A percentile compares a stretch with the other conserved stretches of the same genome.
phyloP scores from a whole-genome alignment of 2,113 vertebrate genomes.

The Solenodon paradoxus region DNA sequence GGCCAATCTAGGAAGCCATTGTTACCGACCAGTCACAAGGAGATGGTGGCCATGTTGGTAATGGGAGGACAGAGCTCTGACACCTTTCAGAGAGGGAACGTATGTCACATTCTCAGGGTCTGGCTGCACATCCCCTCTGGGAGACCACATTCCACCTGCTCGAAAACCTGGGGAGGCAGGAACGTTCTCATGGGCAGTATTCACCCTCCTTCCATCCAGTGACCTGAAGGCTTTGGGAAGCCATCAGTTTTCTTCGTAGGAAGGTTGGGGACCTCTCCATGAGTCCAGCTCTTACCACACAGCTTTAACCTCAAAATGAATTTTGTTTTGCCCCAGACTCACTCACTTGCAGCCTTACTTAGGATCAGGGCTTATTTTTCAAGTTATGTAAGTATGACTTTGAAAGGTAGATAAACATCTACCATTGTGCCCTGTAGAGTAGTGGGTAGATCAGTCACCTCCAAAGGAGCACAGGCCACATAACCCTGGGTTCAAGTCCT shows the following conservation, averaged over 20 bases:
- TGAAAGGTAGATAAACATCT: not conserved
- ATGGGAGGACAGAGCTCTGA: not conserved
- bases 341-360: not conserved
- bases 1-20: no score
- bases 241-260: not conserved
- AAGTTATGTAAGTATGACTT: not conserved
- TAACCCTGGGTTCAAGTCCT: no score
- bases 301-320: no score
- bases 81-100: not conserved
- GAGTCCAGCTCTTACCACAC: not conserved
- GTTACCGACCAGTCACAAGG: not conserved
- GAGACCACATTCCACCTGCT: not conserved
- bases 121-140: not conserved
- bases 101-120: not conserved
- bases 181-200: not conserved
- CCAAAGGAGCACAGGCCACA: no score
- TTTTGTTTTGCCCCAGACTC: not conserved
- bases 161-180: not conserved
- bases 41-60: not conserved
- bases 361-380: not conserved
- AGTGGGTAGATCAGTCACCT: no score
- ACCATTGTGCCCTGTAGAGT: no score
- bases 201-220: not conserved
- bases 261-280: not conserved
- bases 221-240: not conserved